Evolutionary conservation across 1,140 invertebrate species (phyloP), one percentile per base, ranked within the genome.

Genomic region (Saccostrea echinata): DNA sequence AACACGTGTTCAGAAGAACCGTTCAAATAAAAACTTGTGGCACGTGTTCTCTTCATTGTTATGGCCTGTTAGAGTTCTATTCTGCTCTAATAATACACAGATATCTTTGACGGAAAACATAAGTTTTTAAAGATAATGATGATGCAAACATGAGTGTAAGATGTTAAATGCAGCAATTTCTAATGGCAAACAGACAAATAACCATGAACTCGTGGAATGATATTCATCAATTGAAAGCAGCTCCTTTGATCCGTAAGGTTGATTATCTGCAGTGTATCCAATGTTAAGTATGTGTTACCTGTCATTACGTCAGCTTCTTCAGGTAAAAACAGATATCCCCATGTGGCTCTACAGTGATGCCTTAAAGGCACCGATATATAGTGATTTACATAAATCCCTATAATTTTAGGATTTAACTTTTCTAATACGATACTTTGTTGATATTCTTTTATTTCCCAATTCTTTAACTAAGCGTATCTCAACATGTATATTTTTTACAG

Each of bases 31-130:
- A 27, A 76, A 76, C 24, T 24, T 2, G 30, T 30, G 13, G 24
- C 30, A 30, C 68, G 27, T 76, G 0, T 76, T 76, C 33, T 76
- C 68, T 12, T 76, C 68, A 76, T 76, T 76, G 24, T 9, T 33
- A 76, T 33, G 68, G 68, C 27, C 68, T 18, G 24, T 30, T 76
- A 30, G 68, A 16, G 12, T 76, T 76, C 13, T 76, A 76, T 27
- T 76, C 27, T 76, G 68, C 68, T 76, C 68, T 76, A 76, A 76
- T 76, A 76, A 76, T 33, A 76, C 12, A 76, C 68, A 76, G 24
- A 27, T 76, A 76, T 30, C 13, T 76, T 16, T 76, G 68, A 33
- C 24, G 16, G 3, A 27, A 33, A 76, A 76, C 68, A 76, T 76
- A 27, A 30, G 68, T 76, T 76, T 76, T 76, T 33, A 33, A 76